Base-by-base conservation (phyloP, 2,113 vertebrate species). In the Pomatorhinus ruficollis region DNA sequence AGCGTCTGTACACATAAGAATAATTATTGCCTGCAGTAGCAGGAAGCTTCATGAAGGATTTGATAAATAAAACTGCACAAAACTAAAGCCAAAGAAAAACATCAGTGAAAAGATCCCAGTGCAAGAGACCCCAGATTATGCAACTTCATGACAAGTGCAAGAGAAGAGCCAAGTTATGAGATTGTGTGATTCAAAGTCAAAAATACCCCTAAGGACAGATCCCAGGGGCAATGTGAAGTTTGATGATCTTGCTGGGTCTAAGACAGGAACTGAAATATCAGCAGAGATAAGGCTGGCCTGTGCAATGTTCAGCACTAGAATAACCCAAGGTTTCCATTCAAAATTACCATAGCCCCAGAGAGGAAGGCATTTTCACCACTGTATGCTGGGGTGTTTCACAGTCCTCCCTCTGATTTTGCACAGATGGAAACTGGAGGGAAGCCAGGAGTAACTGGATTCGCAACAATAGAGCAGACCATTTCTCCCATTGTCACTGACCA, bases 51-150 rank as follows among this genome's bases (percentile, higher is more conserved):
- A 5, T 35, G 31, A 52, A 75, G 23, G 47, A 44, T 78, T 87
- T 85, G 71, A 28, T 78, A 78, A 35, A 42, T 60, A 85, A 83
- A 91, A 83, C 24, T n/a, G 31, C 44, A 42, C 35, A 83, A 83
- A 91, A 70, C 25, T 39, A 59, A 83, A 81, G 69, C n/a, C 10
- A 65, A n/a, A 74, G 54, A 45, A 77, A 83, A 94, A 57, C 14
- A 74, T 3, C 14, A 39, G n/a, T 50, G 60, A 45, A 84, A 90
- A 83, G 25, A 54, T 49, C 11, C 22, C 79, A 70, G 63, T 13
- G 10, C 31, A 66, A 92, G 59, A 92, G 24, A 77, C 10, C 28
- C 10, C 15, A 5, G 19, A 54, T 76, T 64, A 40, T 21, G 39
- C 28, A 86, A 39, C 28, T 42, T 52, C 39, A 80, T 57, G 40